Percentiles rank a stretch among this genome's conserved stretches.
Evolutionary conservation across 2,113 vertebrate species (phyloP).

Genomic region (Calypte anna): DNA sequence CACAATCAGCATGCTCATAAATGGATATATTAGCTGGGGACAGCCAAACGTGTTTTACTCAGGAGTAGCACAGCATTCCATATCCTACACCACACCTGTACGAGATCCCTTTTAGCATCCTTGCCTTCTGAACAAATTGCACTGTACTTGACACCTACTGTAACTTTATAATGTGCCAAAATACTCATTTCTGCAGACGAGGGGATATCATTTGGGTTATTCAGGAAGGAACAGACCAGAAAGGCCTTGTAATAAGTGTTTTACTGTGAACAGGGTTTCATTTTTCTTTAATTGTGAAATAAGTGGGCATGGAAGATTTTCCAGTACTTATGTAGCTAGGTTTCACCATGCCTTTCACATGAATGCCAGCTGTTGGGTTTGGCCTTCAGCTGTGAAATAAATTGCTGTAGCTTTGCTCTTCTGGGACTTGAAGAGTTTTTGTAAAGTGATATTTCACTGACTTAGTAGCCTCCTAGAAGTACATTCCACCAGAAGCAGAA

Average conservation of each 20-base stretch:
- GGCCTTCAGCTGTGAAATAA: conserved; percentile 38
- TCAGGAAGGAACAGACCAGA: conserved; percentile 48
- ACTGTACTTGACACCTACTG: conserved; percentile 49
- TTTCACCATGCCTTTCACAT: conserved; percentile 10
- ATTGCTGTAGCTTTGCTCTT: background rate
- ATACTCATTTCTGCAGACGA: conserved; percentile 61
- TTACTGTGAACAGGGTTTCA: conserved; percentile 30
- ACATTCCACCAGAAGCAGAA: conserved; percentile 9
- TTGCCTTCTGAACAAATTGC: conserved; percentile 65
- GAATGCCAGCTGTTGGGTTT: conserved; percentile 10
- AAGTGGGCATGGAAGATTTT: background rate
- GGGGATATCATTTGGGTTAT: conserved; percentile 36
- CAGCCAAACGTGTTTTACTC: conserved; percentile 61
- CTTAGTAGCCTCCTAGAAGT: background rate
- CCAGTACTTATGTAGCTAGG: conserved; percentile 46
- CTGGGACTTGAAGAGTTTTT: conserved; percentile 52
- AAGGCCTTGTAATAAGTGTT: conserved; percentile 58
- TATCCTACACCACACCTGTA: conserved; percentile 6
- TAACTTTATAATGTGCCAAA: conserved; percentile 71
- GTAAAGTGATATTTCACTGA: background rate
- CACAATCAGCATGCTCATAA: conserved; percentile 34
- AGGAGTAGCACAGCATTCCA: conserved; percentile 46
- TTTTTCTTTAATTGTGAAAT: conserved; percentile 37
- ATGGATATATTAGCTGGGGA: conserved; percentile 20
- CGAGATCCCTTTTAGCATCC: conserved; percentile 49